Conservation (phyloP, 2,888 invertebrate genomes). For the Drosophila pullipes region DNA sequence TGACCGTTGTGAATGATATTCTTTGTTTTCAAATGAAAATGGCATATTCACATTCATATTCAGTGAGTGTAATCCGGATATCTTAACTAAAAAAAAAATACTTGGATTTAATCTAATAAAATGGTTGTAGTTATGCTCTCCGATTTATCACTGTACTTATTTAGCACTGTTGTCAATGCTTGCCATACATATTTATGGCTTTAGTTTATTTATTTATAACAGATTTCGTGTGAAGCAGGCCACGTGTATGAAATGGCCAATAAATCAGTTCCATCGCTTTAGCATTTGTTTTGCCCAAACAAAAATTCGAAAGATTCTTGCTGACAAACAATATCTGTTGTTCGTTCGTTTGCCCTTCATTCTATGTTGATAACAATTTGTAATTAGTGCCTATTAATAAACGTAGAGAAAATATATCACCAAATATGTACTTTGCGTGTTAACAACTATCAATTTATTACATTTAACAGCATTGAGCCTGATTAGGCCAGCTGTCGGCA, state of each 20-base stretch:
- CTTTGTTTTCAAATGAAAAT: background rate
- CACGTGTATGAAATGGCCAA: constrained; percentile 59
- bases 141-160: background rate
- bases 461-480: background rate
- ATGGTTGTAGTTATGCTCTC: constrained; percentile 5
- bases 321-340: background rate
- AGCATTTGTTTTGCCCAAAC: constrained; percentile 21
- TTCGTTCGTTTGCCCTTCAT: constrained; percentile 8
- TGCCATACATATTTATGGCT: constrained; percentile 40
- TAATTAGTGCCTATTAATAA: background rate
- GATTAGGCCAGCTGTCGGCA: constrained; percentile 8
- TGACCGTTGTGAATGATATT: background rate
- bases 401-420: background rate
- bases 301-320: constrained; percentile 1
- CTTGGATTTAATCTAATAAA: constrained; percentile 7
- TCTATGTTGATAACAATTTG: constrained; percentile 1
- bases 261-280: constrained; percentile 41
- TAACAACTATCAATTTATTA: background rate
- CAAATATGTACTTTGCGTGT: background rate
- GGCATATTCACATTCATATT: background rate
- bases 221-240: constrained; percentile 44
- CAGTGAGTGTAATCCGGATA: background rate
- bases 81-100: background rate
- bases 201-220: constrained; percentile 41
- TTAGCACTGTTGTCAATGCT: constrained; percentile 12